Percentiles rank a stretch among this genome's conserved stretches.
phyloP scores from a whole-genome alignment of 2,797 vertebrate genomes.

The Amblyraja radiata region DNA sequence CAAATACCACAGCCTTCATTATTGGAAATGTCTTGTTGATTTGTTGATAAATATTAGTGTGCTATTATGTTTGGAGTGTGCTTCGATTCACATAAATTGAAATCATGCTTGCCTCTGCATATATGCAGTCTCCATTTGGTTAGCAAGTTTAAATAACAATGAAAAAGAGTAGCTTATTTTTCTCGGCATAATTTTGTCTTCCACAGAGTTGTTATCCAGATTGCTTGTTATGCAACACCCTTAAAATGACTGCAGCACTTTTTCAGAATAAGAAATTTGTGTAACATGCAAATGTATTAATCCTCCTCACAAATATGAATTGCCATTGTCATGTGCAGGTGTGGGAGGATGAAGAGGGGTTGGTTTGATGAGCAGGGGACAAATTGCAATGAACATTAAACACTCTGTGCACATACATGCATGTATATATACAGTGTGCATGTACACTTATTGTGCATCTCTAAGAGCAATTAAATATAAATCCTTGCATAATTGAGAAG shows the following conservation, averaged over 20 bases:
- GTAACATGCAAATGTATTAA: neutral
- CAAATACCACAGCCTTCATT: neutral
- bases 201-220: too few relatives aligned
- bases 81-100: neutral
- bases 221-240: neutral
- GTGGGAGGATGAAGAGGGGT: too few relatives aligned
- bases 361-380: too few relatives aligned
- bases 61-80: neutral
- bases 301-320: neutral
- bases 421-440: too few relatives aligned
- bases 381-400: too few relatives aligned
- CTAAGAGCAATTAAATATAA: too few relatives aligned
- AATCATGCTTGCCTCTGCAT: neutral
- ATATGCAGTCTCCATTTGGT: neutral
- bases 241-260: neutral
- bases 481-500: neutral
- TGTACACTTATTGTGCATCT: too few relatives aligned
- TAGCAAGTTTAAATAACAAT: neutral
- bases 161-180: neutral
- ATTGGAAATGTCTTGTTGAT: neutral
- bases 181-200: too few relatives aligned
- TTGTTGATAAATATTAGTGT: neutral
- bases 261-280: slow-evolving; percentile 1
- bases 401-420: too few relatives aligned
- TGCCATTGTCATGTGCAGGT: neutral